Percentiles rank a stretch among this genome's conserved stretches.
These are phyloP conservation scores for Discoglossus pictus DNA, from an alignment of 2,797 vertebrate species.

Conservation along the genomic window DNA sequence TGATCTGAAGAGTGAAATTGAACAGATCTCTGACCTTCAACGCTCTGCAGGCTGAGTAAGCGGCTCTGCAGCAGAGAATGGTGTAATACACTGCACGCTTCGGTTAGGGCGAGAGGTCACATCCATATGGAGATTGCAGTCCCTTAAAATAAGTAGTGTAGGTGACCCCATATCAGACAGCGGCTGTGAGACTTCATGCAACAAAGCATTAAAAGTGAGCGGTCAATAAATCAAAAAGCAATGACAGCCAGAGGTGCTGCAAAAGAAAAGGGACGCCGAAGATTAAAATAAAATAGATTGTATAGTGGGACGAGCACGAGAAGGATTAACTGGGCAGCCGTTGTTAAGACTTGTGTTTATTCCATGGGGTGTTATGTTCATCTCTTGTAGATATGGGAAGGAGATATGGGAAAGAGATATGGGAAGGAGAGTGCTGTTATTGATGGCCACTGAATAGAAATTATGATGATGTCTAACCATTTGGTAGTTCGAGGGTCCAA, in stretches of 20 bases:
- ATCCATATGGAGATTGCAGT: slow-evolving; percentile 65
- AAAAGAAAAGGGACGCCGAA: slow-evolving; percentile 31
- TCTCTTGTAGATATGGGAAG: no score
- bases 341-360: no score
- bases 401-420: no score
- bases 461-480: no score
- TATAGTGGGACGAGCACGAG: slow-evolving; percentile 44
- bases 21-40: slow-evolving; percentile 56
- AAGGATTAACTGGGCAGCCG: slow-evolving; percentile 37
- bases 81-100: slow-evolving; percentile 57
- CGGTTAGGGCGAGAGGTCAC: slow-evolving; percentile 51
- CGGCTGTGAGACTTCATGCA: slow-evolving; percentile 49
- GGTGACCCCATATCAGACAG: slow-evolving; percentile 62
- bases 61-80: slow-evolving; percentile 56
- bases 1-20: slow-evolving; percentile 58
- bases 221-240: slow-evolving; percentile 61
- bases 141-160: slow-evolving; percentile 55
- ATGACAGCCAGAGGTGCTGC: slow-evolving; percentile 51
- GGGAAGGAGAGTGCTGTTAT: no score
- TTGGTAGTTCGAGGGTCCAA: no score
- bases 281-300: slow-evolving; percentile 44
- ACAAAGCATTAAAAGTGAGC: slow-evolving; percentile 48
- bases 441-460: no score
- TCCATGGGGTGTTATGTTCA: no score
- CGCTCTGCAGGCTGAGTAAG: slow-evolving; percentile 38